Base-by-base conservation (phyloP, 2,797 vertebrate genomes). In the Galaxias olidus region DNA sequence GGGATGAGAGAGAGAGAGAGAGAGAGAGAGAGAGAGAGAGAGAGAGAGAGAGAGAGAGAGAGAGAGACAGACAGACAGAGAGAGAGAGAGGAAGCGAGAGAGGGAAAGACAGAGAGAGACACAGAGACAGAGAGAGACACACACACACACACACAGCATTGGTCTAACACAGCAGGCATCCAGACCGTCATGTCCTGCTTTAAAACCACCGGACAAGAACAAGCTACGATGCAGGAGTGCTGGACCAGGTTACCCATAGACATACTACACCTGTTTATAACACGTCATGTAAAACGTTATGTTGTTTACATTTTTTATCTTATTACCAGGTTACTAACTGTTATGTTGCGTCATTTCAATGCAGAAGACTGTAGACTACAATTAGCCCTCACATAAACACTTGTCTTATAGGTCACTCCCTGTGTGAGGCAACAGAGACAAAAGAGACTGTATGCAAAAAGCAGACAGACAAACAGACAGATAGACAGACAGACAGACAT, bases 401-500 rank as follows among this genome's bases (percentile, higher is more conserved):
- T 30, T 30, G 30, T 30, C 6, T 30, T 30, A 30, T 30, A 30
- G 30, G 6, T 30, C 6, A 30, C 30, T 6, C 51, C 55, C 9
- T 68, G 65, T 46, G 43, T 66, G 4, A 7, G 9, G 54, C 13
- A 7, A 41, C 13, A n/a, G 13, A 41, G 14, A 59, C 43, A 18
- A 44, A n/a, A n/a, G n/a, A 46, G 57, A 59, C 17, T 46, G 47
- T 68, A 55, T 12, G 19, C 40, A 12, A 56, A 40, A 18, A 20
- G 12, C 12, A 42, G 41, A 56, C 3, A 55, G 53, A 55, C 30
- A 56, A 41, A 42, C 54, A 68, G 58, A 51, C n/a, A 52, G 50
- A 17, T 8, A 52, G 51, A 53, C 17, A 55, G 53, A 55, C 52
- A 68, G 54, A 18, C 43, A 61, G 65, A 66, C 11, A 14, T 40